These are phyloP conservation scores for Drosophila pegasa DNA, from an alignment of 2,888 invertebrate genomes.

Conservation along the genomic window DNA sequence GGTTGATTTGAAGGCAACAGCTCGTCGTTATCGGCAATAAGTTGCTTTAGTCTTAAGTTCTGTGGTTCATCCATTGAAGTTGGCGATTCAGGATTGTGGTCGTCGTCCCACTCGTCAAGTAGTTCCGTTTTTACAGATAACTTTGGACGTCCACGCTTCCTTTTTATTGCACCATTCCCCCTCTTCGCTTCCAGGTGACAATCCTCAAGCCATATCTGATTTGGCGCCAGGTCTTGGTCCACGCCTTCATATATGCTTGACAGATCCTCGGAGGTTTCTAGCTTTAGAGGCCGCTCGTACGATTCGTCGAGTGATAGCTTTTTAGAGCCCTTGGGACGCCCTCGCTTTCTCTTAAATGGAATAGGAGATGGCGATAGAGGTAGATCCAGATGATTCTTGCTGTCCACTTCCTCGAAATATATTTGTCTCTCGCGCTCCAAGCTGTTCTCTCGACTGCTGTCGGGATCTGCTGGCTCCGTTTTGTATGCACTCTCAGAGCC, in stretches of 20 bases:
- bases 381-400: background rate
- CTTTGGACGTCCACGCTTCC: constrained; percentile 31
- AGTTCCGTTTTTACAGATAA: background rate
- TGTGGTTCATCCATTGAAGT: background rate
- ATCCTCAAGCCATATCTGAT: constrained; percentile 29
- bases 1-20: background rate
- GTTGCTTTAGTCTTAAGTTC: background rate
- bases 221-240: constrained; percentile 6
- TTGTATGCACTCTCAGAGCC: background rate
- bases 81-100: background rate
- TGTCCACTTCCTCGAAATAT: constrained; percentile 1
- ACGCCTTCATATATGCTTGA: background rate
- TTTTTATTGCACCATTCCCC: constrained; percentile 16
- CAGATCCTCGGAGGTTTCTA: background rate
- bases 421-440: background rate
- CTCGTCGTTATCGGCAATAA: background rate
- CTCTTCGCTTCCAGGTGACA: background rate
- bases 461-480: background rate
- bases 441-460: constrained; percentile 1
- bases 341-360: constrained; percentile 19
- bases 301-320: background rate
- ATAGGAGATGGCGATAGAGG: background rate
- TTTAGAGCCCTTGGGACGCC: constrained; percentile 27
- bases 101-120: background rate
- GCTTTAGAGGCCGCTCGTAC: background rate